These are phyloP conservation scores for Marasmarcha lunaedactyla DNA, from an alignment of 2,888 invertebrate genomes.

Conservation along the genomic window DNA sequence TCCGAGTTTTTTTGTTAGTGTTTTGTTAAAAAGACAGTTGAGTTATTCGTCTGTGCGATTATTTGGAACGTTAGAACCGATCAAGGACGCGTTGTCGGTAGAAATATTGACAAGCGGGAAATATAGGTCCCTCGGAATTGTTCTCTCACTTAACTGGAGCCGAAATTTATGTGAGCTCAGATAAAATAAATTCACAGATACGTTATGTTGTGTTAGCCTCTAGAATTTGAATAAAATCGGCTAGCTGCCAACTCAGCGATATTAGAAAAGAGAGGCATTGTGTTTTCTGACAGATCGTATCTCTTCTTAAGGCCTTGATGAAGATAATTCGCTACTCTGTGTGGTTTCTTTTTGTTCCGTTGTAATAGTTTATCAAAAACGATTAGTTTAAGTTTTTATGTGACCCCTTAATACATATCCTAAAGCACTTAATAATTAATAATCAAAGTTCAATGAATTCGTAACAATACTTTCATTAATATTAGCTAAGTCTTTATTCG, in stretches of 20 bases:
- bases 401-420: no score
- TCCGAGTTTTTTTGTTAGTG: constrained; percentile 17
- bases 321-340: no score
- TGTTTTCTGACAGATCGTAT: neutral
- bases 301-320: no score
- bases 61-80: neutral
- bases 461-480: no score
- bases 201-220: neutral
- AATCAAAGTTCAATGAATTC: no score
- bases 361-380: no score
- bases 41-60: constrained; percentile 12
- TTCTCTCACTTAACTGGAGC: neutral
- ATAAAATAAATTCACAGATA: neutral
- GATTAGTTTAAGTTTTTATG: no score
- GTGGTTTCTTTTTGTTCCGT: no score
- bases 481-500: no score
- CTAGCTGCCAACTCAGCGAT: neutral
- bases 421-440: no score
- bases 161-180: neutral
- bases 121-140: neutral
- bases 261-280: constrained; percentile 1
- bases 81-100: constrained; percentile 16
- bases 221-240: constrained; percentile 1
- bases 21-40: constrained; percentile 19
- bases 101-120: no score